phyloP scores from a whole-genome alignment of 2,113 vertebrate species.

The Petrocephalus microphthalmus region DNA sequence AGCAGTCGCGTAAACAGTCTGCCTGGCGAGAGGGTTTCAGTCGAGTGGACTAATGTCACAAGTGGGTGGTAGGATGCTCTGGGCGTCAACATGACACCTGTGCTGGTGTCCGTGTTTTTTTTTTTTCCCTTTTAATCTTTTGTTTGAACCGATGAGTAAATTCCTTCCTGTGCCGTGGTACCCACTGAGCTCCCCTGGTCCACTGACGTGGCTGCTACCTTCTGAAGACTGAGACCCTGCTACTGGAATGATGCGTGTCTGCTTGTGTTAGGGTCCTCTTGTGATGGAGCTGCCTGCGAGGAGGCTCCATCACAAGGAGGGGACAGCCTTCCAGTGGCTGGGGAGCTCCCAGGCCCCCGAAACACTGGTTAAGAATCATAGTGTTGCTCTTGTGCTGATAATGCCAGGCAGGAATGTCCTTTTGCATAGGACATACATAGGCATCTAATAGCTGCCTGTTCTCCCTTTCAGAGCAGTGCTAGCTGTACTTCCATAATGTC shows the following conservation, averaged over 20 bases:
- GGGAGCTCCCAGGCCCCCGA: background rate
- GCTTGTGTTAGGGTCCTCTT: slow-evolving; percentile 35
- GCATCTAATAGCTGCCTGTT: background rate
- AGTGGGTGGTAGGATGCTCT: background rate
- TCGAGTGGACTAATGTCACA: background rate
- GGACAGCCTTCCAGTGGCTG: no score
- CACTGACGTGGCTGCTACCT: background rate
- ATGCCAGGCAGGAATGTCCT: background rate
- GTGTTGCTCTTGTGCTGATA: background rate
- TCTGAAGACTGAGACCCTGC: slow-evolving; percentile 29
- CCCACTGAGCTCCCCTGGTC: no score
- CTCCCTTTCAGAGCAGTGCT: background rate
- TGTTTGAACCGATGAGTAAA: background rate
- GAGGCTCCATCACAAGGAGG: no score
- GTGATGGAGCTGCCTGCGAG: background rate
- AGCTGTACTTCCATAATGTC: slow-evolving; percentile 1
- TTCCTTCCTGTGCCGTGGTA: background rate
- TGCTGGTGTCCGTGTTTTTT: background rate
- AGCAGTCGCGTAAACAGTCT: background rate
- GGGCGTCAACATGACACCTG: background rate
- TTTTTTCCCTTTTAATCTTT: no score
- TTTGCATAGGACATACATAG: no score
- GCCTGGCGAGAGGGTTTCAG: background rate
- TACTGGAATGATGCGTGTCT: slow-evolving; percentile 44
- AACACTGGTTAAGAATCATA: background rate